Conservation (phyloP, 2,113 vertebrate genomes). For the Burhinus bistriatus region DNA sequence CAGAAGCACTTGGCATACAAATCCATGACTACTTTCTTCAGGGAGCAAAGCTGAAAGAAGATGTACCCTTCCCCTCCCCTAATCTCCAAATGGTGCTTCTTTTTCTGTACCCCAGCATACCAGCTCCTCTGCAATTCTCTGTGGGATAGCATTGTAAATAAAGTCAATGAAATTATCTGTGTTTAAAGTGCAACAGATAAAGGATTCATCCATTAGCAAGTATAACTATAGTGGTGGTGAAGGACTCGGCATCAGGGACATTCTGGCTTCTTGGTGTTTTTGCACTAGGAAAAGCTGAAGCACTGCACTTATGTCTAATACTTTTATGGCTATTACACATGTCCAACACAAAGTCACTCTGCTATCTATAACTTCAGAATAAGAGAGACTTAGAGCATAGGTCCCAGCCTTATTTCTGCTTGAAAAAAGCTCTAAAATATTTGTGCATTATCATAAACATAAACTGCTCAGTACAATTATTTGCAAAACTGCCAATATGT, state of each 20-base stretch:
- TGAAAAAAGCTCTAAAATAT: background rate
- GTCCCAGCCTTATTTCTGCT: background rate
- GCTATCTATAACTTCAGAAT: background rate
- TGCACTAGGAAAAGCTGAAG: background rate
- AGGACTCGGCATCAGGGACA: background rate
- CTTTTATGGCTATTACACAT: background rate
- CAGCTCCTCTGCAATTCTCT: background rate
- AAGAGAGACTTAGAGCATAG: background rate
- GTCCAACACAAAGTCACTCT: background rate
- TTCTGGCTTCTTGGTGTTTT: background rate
- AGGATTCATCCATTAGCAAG: background rate
- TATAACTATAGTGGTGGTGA: background rate
- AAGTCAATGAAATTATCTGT: background rate
- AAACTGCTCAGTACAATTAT: background rate
- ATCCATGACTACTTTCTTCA: background rate
- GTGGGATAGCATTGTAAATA: background rate
- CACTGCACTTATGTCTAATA: background rate
- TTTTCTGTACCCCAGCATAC: background rate
- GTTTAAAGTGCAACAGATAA: background rate
- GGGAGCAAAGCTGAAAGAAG: background rate
- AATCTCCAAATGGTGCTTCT: background rate
- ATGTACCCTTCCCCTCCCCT: background rate
- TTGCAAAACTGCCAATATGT: background rate
- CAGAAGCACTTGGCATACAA: background rate
- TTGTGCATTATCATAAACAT: background rate